Conservation (phyloP, 2,888 invertebrate genomes). For the Teleiodes luculella region DNA sequence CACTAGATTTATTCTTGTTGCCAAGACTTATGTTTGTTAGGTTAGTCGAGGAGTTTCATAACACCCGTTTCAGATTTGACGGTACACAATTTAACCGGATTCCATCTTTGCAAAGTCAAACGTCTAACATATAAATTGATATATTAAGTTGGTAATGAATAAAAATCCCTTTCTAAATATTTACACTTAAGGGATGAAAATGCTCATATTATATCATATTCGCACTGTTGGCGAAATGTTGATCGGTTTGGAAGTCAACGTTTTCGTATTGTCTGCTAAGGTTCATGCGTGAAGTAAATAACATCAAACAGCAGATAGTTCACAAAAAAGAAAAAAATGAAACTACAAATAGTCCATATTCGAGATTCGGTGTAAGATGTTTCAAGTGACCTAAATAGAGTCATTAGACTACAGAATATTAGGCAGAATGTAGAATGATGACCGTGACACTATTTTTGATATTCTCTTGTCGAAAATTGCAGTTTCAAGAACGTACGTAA, state of each 20-base stretch:
- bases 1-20: too few relatives aligned
- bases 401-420: constrained; percentile 68
- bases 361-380: constrained; percentile 58
- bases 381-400: constrained; percentile 65
- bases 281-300: too few relatives aligned
- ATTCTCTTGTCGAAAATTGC: constrained; percentile 78
- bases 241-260: too few relatives aligned
- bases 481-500: constrained; percentile 61
- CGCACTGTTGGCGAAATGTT: not conserved
- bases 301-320: too few relatives aligned
- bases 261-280: constrained; percentile 19
- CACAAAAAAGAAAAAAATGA: constrained; percentile 38
- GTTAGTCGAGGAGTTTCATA: too few relatives aligned
- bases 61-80: too few relatives aligned
- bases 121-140: too few relatives aligned
- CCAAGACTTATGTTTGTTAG: not conserved
- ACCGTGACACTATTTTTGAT: constrained; percentile 77
- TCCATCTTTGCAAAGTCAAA: too few relatives aligned
- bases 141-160: too few relatives aligned
- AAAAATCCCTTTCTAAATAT: too few relatives aligned
- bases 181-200: too few relatives aligned
- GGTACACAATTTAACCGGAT: too few relatives aligned
- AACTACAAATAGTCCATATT: constrained; percentile 58
- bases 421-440: constrained; percentile 67
- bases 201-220: not conserved